phyloP scores from a whole-genome alignment of 1,140 invertebrate genomes.

The Bicyclus anynana region DNA sequence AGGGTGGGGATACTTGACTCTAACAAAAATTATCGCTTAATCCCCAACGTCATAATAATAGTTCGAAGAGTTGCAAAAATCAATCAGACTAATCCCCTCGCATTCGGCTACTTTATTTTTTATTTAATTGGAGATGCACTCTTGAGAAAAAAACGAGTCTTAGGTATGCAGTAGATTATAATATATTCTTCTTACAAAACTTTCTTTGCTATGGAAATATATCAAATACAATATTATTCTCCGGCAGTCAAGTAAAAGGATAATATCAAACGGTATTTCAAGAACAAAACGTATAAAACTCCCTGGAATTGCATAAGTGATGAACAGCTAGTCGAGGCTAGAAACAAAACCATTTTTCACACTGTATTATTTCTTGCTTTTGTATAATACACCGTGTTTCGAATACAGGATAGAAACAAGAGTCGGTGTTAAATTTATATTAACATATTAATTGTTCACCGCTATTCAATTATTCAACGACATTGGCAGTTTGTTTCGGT shows the following conservation, averaged over 20 bases:
- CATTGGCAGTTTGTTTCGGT: constrained; percentile 75
- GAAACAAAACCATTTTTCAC: constrained; percentile 51
- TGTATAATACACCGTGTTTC: constrained; percentile 46
- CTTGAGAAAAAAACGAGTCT: no score
- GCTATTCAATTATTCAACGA: constrained; percentile 64
- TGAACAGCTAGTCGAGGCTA: constrained; percentile 35
- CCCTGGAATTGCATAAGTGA: constrained; percentile 45
- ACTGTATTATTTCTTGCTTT: constrained; percentile 48
- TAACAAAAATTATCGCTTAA: no score
- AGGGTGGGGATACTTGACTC: no score
- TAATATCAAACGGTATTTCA: neutral
- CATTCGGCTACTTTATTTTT: no score
- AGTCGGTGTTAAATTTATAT: constrained; percentile 58
- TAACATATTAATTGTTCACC: constrained; percentile 70
- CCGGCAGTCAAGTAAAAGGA: neutral
- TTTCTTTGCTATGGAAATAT: no score
- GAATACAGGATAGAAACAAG: constrained; percentile 55
- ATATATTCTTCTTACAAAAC: no score
- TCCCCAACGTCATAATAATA: no score
- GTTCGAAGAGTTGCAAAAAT: no score
- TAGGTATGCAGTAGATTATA: no score
- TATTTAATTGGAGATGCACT: no score
- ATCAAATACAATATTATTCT: neutral
- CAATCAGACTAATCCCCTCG: no score
- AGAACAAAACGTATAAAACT: neutral